Evolutionary conservation across 2,113 vertebrate genomes (phyloP).

Genomic region (Calidris pugnax): DNA sequence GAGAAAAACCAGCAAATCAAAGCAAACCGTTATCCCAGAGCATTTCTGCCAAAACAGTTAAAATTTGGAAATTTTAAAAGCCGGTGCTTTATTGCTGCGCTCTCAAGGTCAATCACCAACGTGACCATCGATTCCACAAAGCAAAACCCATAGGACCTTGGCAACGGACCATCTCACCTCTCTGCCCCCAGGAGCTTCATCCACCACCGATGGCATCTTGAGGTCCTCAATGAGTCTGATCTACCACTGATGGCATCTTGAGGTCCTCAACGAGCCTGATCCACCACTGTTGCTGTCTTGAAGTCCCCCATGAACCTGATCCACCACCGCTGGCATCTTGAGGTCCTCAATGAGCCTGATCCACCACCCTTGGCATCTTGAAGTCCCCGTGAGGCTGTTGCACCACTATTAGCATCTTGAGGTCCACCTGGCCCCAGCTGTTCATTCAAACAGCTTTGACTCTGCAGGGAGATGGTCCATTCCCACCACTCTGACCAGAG

Average conservation of each 20-base stretch:
- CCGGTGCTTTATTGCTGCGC: rapidly evolving
- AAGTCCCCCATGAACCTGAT: not conserved
- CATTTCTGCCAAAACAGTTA: not conserved
- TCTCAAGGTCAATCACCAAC: not conserved
- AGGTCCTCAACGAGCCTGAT: too few relatives aligned
- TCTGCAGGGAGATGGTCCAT: rapidly evolving
- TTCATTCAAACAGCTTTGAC: rapidly evolving
- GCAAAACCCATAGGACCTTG: not conserved
- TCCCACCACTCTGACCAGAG: not conserved
- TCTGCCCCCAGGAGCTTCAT: not conserved
- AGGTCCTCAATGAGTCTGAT: not conserved
- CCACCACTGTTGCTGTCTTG: not conserved
- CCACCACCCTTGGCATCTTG: not conserved
- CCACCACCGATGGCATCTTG: not conserved
- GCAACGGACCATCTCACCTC: not conserved
- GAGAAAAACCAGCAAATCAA: not conserved
- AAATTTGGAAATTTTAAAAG: not conserved
- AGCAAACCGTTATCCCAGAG: not conserved
- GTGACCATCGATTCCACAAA: rapidly evolving
- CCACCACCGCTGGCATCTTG: not conserved
- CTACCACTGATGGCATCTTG: not conserved
- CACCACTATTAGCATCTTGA: not conserved
- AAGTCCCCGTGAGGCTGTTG: not conserved
- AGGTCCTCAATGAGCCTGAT: not conserved
- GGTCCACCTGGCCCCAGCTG: rapidly evolving